A percentile compares a stretch with the other conserved stretches of the same genome.
Evolutionary conservation across 2,888 invertebrate genomes (phyloP).

Genomic region (Amiota communis): DNA sequence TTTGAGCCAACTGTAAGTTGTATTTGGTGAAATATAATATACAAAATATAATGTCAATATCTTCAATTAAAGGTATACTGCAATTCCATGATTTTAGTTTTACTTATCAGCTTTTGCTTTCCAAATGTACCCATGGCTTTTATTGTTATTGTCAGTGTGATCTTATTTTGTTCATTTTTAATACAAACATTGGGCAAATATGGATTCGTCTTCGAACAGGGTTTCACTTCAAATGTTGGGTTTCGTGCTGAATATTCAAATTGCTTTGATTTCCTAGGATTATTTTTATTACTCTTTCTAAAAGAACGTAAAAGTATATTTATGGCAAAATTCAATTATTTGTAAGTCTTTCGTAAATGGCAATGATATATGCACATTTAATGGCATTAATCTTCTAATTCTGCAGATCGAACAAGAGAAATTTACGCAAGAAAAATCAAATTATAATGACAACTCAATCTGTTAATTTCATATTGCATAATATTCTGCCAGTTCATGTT

Average conservation of each 20-base stretch:
- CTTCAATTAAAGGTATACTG: too few species aligned
- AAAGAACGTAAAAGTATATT: conserved; percentile 91
- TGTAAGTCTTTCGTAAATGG: conserved; percentile 69
- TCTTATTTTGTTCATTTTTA: conserved; percentile 74
- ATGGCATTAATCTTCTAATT: not conserved
- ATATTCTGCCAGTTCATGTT: conserved; percentile 93
- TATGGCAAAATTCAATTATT: conserved; percentile 87
- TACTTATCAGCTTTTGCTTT: too few species aligned
- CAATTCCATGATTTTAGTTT: too few species aligned
- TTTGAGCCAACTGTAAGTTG: not conserved
- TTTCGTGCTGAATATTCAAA: conserved; percentile 81
- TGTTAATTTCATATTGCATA: conserved; percentile 89
- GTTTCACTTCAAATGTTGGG: conserved; percentile 80
- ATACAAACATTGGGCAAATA: conserved; percentile 80
- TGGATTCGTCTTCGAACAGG: conserved; percentile 75
- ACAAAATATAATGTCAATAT: not conserved
- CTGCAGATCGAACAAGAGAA: conserved; percentile 75
- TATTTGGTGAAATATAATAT: not conserved
- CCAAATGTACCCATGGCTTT: too few species aligned
- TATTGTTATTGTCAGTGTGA: too few species aligned
- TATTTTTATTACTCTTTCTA: conserved; percentile 84
- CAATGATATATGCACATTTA: not conserved
- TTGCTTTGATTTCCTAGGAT: conserved; percentile 80
- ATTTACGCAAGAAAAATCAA: conserved; percentile 86
- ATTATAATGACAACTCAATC: conserved; percentile 86